A percentile compares a stretch with the other conserved stretches of the same genome.
Evolutionary conservation across 1,140 invertebrate genomes (phyloP).

Genomic region (Argopecten irradians): DNA sequence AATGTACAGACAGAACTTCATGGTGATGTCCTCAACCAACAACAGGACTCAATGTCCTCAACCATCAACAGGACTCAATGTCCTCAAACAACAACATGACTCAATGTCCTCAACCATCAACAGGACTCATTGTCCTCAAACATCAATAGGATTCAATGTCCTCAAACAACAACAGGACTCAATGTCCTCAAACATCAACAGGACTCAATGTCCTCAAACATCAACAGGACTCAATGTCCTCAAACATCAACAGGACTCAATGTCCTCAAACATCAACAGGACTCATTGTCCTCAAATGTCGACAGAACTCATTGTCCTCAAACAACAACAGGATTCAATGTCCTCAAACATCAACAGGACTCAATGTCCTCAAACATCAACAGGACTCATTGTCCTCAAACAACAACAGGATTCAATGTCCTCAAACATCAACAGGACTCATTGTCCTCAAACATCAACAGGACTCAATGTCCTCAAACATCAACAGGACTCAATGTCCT

Average conservation of each 20-base stretch:
- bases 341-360: not conserved
- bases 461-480: too few species aligned
- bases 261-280: not conserved
- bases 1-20: too few species aligned
- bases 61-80: not conserved
- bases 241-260: not conserved
- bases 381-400: too few species aligned
- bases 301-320: too few species aligned
- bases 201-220: too few species aligned
- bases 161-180: not conserved
- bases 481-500: not conserved
- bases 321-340: not conserved
- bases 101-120: not conserved
- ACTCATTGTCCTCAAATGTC: too few species aligned
- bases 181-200: not conserved
- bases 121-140: too few species aligned
- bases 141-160: too few species aligned
- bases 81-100: not conserved
- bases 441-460: too few species aligned
- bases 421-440: too few species aligned
- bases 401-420: not conserved
- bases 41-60: not conserved
- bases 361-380: too few species aligned
- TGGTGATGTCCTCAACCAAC: not conserved
- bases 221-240: too few species aligned